phyloP scores from a whole-genome alignment of 2,797 vertebrate species.

The Dermochelys coriacea region DNA sequence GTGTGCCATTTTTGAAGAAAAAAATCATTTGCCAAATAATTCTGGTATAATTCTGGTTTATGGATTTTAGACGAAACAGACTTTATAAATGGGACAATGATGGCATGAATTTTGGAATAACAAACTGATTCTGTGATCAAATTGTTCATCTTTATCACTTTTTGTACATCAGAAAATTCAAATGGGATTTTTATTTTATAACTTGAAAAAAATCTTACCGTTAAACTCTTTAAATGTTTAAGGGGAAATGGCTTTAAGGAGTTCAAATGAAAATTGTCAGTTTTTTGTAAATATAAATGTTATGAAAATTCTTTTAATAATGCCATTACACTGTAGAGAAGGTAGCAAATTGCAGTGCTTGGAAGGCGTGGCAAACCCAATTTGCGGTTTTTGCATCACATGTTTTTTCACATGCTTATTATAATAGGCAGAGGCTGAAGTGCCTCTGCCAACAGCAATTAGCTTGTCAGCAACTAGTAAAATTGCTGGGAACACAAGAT shows the following conservation, averaged over 20 bases:
- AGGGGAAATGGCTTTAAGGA: slow-evolving; percentile 97
- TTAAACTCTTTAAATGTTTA: slow-evolving; percentile 93
- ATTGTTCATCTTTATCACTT: slow-evolving; percentile 97
- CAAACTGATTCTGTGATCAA: slow-evolving; percentile 88
- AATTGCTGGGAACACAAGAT: slow-evolving; percentile 67
- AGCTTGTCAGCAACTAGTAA: slow-evolving; percentile 73
- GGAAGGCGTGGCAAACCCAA: slow-evolving; percentile 71
- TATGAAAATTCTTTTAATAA: slow-evolving; percentile 87
- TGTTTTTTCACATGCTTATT: slow-evolving; percentile 58
- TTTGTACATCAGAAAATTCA: slow-evolving; percentile 98
- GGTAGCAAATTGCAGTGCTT: slow-evolving; percentile 86
- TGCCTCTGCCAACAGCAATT: slow-evolving; percentile 65
- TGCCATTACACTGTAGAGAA: slow-evolving; percentile 96
- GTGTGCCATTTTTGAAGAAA: slow-evolving; percentile 87
- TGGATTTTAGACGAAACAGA: slow-evolving; percentile 80
- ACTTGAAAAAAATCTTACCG: slow-evolving; percentile 90
- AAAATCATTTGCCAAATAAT: slow-evolving; percentile 91
- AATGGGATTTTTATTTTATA: slow-evolving; percentile 99
- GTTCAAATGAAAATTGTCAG: slow-evolving; percentile 91
- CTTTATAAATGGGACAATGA: slow-evolving; percentile 81
- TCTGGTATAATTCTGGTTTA: slow-evolving; percentile 82
- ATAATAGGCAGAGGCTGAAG: slow-evolving; percentile 71
- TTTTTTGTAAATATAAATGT: slow-evolving; percentile 97
- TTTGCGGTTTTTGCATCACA: slow-evolving; percentile 71
- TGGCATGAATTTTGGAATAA: slow-evolving; percentile 84